These are phyloP conservation scores for Pogonomyrmex barbatus DNA, from an alignment of 1,140 invertebrate species.

Conservation along the genomic window DNA sequence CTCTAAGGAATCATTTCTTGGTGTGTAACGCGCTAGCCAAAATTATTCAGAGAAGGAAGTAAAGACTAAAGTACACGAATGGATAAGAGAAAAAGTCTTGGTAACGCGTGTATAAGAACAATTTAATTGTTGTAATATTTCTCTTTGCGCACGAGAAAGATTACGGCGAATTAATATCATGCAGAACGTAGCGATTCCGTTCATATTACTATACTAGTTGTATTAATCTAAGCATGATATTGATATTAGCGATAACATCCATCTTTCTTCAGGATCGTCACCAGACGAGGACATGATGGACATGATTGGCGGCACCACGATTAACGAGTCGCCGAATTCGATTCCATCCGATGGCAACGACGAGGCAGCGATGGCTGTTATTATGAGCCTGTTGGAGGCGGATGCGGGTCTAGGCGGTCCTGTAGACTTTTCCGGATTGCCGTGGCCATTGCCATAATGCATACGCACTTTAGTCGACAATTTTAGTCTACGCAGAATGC, in stretches of 20 bases:
- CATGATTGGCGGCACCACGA: constrained; percentile 87
- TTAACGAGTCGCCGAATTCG: constrained; percentile 85
- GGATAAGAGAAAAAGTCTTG: neutral
- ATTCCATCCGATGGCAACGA: constrained; percentile 91
- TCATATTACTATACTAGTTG: neutral
- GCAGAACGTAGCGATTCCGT: constrained; percentile 25
- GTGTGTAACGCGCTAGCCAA: constrained; percentile 72
- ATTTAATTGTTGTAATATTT: constrained; percentile 21
- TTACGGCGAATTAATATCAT: constrained; percentile 14
- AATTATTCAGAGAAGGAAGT: constrained; percentile 60
- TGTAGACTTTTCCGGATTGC: constrained; percentile 94
- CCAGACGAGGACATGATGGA: constrained; percentile 88
- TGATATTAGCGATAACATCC: constrained; percentile 59
- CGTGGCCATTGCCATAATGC: constrained; percentile 92
- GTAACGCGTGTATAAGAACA: neutral
- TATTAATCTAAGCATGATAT: neutral
- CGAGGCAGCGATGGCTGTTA: constrained; percentile 96
- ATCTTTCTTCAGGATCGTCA: constrained; percentile 81
- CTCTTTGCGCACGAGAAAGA: neutral
- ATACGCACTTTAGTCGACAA: constrained; percentile 30
- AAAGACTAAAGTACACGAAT: neutral
- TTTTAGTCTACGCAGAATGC: neutral
- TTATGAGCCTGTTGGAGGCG: constrained; percentile 96
- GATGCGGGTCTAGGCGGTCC: constrained; percentile 91
- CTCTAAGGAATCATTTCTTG: constrained; percentile 80